Evolutionary conservation across 2,113 vertebrate species (phyloP).

Genomic region (Spea multiplicata): DNA sequence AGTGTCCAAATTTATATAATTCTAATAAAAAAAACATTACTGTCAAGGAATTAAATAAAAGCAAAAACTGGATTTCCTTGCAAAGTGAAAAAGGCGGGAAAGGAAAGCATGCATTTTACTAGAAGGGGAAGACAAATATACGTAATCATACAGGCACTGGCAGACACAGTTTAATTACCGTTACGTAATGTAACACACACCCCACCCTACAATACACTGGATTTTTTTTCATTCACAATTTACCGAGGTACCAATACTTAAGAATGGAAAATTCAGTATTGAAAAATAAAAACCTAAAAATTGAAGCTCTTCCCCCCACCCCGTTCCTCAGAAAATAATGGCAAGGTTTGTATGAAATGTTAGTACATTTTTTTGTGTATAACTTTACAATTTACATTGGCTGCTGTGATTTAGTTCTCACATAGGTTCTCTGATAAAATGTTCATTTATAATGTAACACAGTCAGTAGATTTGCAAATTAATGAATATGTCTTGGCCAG

Average conservation of each 20-base stretch:
- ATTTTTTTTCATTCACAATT: slow-evolving; percentile 77
- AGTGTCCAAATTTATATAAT: slow-evolving; percentile 75
- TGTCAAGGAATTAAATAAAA: slow-evolving; percentile 82
- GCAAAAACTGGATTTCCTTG: slow-evolving; percentile 63
- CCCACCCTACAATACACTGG: slow-evolving; percentile 66
- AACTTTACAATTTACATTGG: slow-evolving; percentile 75
- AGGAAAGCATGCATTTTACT: slow-evolving; percentile 73
- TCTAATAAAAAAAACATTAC: slow-evolving; percentile 81
- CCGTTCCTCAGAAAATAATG: slow-evolving; percentile 68
- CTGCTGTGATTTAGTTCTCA: slow-evolving; percentile 62
- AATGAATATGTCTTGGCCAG: slow-evolving; percentile 70
- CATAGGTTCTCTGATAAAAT: slow-evolving; percentile 66
- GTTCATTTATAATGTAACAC: slow-evolving; percentile 65
- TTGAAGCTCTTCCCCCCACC: slow-evolving; percentile 26
- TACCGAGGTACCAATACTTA: slow-evolving; percentile 80
- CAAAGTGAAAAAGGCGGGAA: slow-evolving; percentile 69
- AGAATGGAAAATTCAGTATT: slow-evolving; percentile 75
- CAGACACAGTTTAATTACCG: slow-evolving; percentile 67
- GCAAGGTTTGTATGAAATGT: slow-evolving; percentile 78
- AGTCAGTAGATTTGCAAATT: slow-evolving; percentile 74
- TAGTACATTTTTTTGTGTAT: slow-evolving; percentile 66
- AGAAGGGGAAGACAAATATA: slow-evolving; percentile 73
- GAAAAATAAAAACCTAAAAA: slow-evolving; percentile 76
- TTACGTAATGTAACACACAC: slow-evolving; percentile 71
- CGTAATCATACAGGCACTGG: slow-evolving; percentile 78